Base-by-base conservation (phyloP, 2,797 vertebrate species). In the Vireo griseus region DNA sequence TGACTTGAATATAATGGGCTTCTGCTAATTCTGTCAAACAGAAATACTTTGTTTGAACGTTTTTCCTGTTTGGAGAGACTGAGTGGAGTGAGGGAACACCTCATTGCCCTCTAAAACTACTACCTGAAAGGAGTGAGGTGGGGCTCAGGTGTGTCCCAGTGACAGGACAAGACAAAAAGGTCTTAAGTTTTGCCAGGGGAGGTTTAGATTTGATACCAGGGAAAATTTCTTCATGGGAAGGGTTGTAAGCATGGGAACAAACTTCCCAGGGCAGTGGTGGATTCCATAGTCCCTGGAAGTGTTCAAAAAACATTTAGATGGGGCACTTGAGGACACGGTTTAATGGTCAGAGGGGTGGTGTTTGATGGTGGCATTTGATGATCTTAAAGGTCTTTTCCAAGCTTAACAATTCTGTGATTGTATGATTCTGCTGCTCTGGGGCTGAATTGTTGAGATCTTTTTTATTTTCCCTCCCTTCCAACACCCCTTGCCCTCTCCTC, bases 1-100 rank as follows among this genome's bases (percentile, higher is more conserved):
- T 84, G 83, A 82, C 90, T 94, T 80, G 91, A 95, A 95, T 95
- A 95, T 59, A 95, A 90, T 92, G 91, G 51, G 13, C 87, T 91
- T 74, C 57, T 57, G 65, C 80, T 91, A 94, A 74, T 31, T 75
- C 39, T 88, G 40, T 77, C 84, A 90, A 67, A 86, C 68, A 87
- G n/a, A 86, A 88, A 86, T 8, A 26, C 10, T 71, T 57, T 45
- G 13, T 81, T 86, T 80, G 69, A 84, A 48, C 44, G 17, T 51
- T 86, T 55, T 58, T 16, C 15, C 48, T 39, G 61, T 85, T 90
- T 51, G 65, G 86, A 92, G 59, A 71, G 39, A 28, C 39, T 50
- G 63, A 24, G 58, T 39, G 65, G 20, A 25, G 18, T 40, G 79
- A 71, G 33, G 44, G 28, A 20, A 39, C n/a, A 22, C 10, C 24